Conservation (phyloP, 1,140 invertebrate species). For the Dysdera silvatica region DNA sequence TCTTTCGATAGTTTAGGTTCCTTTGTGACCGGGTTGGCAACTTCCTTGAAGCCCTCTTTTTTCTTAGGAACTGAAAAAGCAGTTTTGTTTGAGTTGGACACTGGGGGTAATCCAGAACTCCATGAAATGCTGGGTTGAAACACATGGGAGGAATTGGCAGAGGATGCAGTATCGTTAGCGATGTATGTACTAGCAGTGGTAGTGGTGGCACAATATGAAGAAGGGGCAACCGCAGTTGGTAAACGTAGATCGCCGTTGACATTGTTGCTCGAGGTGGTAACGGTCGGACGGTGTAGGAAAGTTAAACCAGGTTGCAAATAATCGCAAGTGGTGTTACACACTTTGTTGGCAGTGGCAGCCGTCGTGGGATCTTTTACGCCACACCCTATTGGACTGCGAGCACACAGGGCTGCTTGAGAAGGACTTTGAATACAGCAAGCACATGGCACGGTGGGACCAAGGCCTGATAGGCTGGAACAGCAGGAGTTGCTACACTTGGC, state of each 20-base stretch:
- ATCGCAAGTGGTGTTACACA: constrained; percentile 6
- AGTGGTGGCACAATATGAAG: neutral
- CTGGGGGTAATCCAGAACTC: constrained; percentile 22
- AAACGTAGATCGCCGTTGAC: neutral
- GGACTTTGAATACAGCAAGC: constrained; percentile 29
- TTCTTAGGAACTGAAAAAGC: constrained; percentile 27
- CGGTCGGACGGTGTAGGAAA: constrained; percentile 22
- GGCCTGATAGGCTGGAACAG: neutral
- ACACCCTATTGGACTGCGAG: constrained; percentile 20
- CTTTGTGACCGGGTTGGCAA: too few species aligned
- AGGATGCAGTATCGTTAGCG: neutral
- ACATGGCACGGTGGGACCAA: constrained; percentile 22
- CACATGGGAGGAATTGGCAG: constrained; percentile 9
- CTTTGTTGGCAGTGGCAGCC: constrained; percentile 13
- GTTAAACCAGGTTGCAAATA: constrained; percentile 1
- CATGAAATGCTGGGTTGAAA: constrained; percentile 5
- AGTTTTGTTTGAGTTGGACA: constrained; percentile 8
- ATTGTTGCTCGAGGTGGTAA: constrained; percentile 7
- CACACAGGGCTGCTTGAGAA: constrained; percentile 22
- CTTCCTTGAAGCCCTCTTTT: too few species aligned
- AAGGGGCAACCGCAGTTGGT: neutral
- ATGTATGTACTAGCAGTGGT: neutral
- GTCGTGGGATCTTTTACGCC: constrained; percentile 16
- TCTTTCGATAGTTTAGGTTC: too few species aligned
- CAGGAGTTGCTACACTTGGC: constrained; percentile 12